phyloP scores from a whole-genome alignment of 2,888 invertebrate species.

The Tortrix viridana region DNA sequence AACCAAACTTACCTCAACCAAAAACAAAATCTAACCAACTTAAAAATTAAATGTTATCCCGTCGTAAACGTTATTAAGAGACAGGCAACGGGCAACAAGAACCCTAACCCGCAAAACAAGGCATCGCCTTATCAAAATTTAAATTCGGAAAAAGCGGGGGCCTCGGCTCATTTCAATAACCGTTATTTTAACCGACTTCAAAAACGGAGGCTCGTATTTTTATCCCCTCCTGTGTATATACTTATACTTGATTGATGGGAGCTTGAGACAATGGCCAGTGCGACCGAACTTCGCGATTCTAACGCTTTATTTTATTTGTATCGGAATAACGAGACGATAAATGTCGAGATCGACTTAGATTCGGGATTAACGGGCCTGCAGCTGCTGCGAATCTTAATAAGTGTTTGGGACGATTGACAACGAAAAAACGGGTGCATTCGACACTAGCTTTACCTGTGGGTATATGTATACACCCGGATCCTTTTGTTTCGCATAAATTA shows the following conservation, averaged over 20 bases:
- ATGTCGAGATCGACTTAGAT: conserved; percentile 75
- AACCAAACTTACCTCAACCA: not conserved
- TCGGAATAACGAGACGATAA: conserved; percentile 76
- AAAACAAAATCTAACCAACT: not conserved
- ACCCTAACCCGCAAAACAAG: conserved; percentile 76
- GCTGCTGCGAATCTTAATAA: conserved; percentile 64
- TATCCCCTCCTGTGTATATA: conserved; percentile 50
- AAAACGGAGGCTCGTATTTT: conserved; percentile 29
- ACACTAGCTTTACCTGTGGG: not conserved
- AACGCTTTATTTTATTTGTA: conserved; percentile 83
- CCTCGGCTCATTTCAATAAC: conserved; percentile 83
- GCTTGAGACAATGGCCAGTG: conserved; percentile 79
- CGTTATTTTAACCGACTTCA: conserved; percentile 64
- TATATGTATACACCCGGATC: not conserved
- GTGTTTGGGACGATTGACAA: conserved; percentile 7
- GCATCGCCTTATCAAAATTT: conserved; percentile 84
- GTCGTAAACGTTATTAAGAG: conserved; percentile 35
- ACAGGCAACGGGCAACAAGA: conserved; percentile 44
- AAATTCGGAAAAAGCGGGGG: conserved; percentile 82
- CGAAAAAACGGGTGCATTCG: not conserved
- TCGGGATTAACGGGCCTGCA: conserved; percentile 66
- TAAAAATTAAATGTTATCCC: conserved; percentile 28
- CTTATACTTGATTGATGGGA: conserved; percentile 79
- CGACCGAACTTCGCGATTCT: conserved; percentile 75
- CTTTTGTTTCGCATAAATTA: too few species aligned